These are phyloP conservation scores for Apotomis betuletana DNA, from an alignment of 2,888 invertebrate genomes.

Conservation along the genomic window DNA sequence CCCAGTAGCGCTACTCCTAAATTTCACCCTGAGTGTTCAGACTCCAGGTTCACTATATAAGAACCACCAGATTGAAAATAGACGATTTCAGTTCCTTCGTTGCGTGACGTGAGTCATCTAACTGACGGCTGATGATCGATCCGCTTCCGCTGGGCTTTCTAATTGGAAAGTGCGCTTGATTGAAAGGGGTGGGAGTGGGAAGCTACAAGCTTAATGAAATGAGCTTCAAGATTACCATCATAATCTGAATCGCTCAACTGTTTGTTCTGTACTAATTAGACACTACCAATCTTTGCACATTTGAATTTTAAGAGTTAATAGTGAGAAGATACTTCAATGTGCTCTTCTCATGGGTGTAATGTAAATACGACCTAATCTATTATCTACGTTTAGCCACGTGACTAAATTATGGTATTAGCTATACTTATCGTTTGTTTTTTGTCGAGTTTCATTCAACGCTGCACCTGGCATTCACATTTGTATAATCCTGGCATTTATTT, in stretches of 20 bases:
- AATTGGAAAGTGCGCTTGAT: conserved; percentile 33
- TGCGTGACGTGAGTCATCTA: conserved; percentile 12
- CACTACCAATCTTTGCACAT: not conserved
- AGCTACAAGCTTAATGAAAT: conserved; percentile 13
- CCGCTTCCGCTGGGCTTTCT: conserved; percentile 30
- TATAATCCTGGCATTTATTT: too few species aligned
- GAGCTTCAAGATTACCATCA: conserved; percentile 3
- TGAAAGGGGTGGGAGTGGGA: conserved; percentile 15
- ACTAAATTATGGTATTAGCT: too few species aligned
- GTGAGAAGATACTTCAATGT: too few species aligned
- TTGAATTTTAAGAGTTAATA: too few species aligned
- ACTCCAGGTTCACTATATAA: not conserved
- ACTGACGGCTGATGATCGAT: conserved; percentile 25
- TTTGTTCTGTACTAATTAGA: not conserved
- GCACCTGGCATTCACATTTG: too few species aligned
- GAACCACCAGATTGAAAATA: not conserved
- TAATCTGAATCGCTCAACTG: not conserved
- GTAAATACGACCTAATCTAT: too few species aligned
- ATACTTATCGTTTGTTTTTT: too few species aligned
- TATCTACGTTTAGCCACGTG: too few species aligned
- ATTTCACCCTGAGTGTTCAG: not conserved
- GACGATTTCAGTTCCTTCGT: not conserved
- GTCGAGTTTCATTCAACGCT: too few species aligned
- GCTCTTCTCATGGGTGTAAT: too few species aligned
- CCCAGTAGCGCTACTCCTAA: not conserved